Evolutionary conservation across 1,140 invertebrate species (phyloP), one percentile per base, ranked within the genome.

Genomic region (Colletes gigas): DNA sequence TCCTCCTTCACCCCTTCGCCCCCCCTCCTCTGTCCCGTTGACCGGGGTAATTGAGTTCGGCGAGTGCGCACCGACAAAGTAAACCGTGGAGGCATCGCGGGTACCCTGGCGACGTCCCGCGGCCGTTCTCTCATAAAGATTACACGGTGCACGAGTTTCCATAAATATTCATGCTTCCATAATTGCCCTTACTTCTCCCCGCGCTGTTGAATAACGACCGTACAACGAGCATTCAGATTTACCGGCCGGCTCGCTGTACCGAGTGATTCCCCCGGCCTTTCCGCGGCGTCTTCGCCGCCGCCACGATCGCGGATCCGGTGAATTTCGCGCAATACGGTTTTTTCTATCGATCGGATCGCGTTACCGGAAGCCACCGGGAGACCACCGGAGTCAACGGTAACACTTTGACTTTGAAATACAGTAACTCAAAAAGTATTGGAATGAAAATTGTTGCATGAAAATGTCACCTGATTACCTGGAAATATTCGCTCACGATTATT

Each of bases 121-220:
- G 75, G 79, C 67, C 75, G 83, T 86, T 86, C 70, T 85, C 83
- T 83, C 85, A 82, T 86, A 86, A 86, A 86, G 85, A 86, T 86
- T 86, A 86, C 85, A 86, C 76, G 81, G 72, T 86, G 62, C 81
- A 66, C 84, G 76, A 55, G 55, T 86, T 86, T 86, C 81, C 85
- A 86, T 86, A 86, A 86, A 86, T 86, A 86, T 86, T 86, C 84
- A 86, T 86, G 84, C 76, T 76, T 63, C 85, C 85, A 86, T 86
- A 86, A 86, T 87, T 86, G 74, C 60, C 81, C 78, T 66, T 76
- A 68, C 68, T 3, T 30, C 21, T 47, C 70, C 69, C 62, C 17
- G 50, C 65, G 52, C 67, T 47, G 52, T 82, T 78, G 57, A 79
- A 55, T 83, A 86, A 85, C 68, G 75, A 85, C 47, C 73, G 78